These are phyloP conservation scores for Helarctos malayanus DNA, from an alignment of 2,797 vertebrate species.

Conservation along the genomic window DNA sequence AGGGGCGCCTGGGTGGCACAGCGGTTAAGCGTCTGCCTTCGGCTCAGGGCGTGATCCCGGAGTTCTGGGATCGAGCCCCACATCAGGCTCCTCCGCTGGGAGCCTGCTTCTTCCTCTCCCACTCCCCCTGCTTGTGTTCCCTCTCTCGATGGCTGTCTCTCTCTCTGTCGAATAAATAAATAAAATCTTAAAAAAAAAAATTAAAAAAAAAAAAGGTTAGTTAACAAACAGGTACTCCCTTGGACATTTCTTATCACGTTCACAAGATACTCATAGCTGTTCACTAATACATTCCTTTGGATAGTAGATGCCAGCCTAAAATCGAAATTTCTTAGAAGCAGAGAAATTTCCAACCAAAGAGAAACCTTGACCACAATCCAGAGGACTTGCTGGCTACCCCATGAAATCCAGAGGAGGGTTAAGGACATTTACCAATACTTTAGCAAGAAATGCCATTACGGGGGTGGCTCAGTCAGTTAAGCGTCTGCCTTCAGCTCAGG, in stretches of 20 bases:
- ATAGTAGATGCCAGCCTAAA: conserved; percentile 1
- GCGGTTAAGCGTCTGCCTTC: too few species aligned
- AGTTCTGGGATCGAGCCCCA: too few species aligned
- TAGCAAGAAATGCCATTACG: background rate
- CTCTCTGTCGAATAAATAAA: too few species aligned
- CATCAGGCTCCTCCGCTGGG: too few species aligned
- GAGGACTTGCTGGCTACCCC: background rate
- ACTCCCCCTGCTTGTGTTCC: too few species aligned
- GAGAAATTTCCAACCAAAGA: background rate
- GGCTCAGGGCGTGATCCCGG: too few species aligned
- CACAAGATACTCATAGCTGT: background rate
- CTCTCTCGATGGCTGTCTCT: too few species aligned
- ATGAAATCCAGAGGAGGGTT: background rate
- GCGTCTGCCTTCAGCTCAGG: background rate
- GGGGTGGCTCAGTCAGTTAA: background rate
- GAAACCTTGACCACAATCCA: background rate
- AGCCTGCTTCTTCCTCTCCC: too few species aligned
- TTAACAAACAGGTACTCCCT: conserved; percentile 13
- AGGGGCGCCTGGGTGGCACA: too few species aligned
- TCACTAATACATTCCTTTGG: background rate
- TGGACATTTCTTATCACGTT: background rate
- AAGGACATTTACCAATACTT: background rate
- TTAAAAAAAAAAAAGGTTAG: background rate
- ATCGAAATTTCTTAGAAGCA: background rate
- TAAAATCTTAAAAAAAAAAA: too few species aligned